Conservation (phyloP, 1,140 invertebrate genomes). For the Battus philenor region DNA sequence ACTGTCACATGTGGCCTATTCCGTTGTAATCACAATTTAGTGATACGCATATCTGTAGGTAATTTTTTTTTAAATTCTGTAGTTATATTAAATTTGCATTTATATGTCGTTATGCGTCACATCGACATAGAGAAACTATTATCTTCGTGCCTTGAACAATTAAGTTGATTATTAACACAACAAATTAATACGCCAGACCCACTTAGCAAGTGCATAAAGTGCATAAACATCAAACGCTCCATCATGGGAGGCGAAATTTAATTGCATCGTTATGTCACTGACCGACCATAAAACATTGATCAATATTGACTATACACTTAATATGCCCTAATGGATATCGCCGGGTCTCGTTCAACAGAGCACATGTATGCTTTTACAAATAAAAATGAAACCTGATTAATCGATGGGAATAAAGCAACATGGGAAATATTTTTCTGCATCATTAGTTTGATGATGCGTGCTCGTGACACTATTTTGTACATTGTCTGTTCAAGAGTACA, state of each 20-base stretch:
- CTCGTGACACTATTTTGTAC: too few species aligned
- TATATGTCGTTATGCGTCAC: too few species aligned
- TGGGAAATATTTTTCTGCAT: slow-evolving; percentile 68
- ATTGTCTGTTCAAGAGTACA: too few species aligned
- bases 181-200: slow-evolving; percentile 26
- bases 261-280: slow-evolving; percentile 42
- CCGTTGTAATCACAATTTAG: too few species aligned
- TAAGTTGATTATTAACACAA: slow-evolving; percentile 34
- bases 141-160: slow-evolving; percentile 18
- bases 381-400: slow-evolving; percentile 60
- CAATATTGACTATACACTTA: slow-evolving; percentile 64
- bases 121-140: too few species aligned
- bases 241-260: slow-evolving; percentile 48
- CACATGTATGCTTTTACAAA: slow-evolving; percentile 46
- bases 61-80: too few species aligned
- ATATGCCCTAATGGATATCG: slow-evolving; percentile 57
- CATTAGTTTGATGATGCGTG: slow-evolving; percentile 47
- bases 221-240: slow-evolving; percentile 28
- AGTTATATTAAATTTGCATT: too few species aligned
- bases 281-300: slow-evolving; percentile 32
- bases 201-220: slow-evolving; percentile 23
- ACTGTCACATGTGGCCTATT: too few species aligned
- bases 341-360: slow-evolving; percentile 35
- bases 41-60: too few species aligned
- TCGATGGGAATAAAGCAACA: slow-evolving; percentile 56